Percentiles rank a stretch among this genome's conserved stretches.
Conservation (phyloP, 2,888 invertebrate genomes). For the Seira ritae region DNA sequence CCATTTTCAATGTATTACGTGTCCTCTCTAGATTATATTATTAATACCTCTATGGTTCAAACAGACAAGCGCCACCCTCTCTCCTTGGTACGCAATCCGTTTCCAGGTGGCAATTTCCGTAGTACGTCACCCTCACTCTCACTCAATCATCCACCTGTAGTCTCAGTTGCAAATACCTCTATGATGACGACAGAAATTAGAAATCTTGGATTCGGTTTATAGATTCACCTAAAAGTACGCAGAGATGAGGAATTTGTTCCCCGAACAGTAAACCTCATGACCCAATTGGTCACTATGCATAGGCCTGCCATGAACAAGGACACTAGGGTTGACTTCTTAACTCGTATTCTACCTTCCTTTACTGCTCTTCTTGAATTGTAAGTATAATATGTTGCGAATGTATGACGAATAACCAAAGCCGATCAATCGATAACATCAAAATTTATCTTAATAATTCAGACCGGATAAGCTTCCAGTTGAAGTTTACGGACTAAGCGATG, state of each 20-base stretch:
- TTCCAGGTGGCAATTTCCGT: too few species aligned
- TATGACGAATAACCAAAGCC: background rate
- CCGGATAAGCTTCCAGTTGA: conserved; percentile 76
- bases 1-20: too few species aligned
- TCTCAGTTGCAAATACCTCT: too few species aligned
- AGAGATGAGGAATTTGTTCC: conserved; percentile 85
- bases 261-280: conserved; percentile 87
- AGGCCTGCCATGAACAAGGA: conserved; percentile 79
- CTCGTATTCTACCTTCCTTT: conserved; percentile 74
- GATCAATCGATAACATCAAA: background rate
- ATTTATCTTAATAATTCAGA: conserved; percentile 39
- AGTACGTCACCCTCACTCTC: too few species aligned
- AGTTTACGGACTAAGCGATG: conserved; percentile 82
- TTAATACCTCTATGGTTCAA: too few species aligned
- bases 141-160: too few species aligned
- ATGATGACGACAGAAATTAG: too few species aligned
- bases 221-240: conserved; percentile 87
- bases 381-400: conserved; percentile 35
- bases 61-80: too few species aligned
- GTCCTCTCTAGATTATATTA: too few species aligned
- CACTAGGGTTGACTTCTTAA: conserved; percentile 79
- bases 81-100: too few species aligned
- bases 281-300: conserved; percentile 84
- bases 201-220: too few species aligned
- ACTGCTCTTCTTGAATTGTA: conserved; percentile 69